Base-by-base conservation (phyloP, 2,888 invertebrate genomes). In the Dolichopus griseipennis region DNA sequence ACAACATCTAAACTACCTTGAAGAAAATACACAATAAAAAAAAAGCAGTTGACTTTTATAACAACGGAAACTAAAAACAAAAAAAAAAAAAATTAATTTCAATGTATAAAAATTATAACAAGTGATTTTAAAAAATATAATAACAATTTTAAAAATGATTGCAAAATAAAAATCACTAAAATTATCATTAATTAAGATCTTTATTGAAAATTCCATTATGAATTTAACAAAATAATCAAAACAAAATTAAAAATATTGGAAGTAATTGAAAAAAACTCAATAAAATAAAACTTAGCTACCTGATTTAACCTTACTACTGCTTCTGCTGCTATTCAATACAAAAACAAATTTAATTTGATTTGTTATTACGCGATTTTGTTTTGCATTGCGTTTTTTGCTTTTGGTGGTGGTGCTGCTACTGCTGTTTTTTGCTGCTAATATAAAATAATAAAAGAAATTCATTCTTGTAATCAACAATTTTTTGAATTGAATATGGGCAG, bases 201-300 rank as follows among this genome's bases (percentile, higher is more conserved):
- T 52, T 52, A 52, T 52, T 52, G n/a, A 52, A 52, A 52, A 52
- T 52, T 52, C 52, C 52, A 52, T 52, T 52, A 52, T 52, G 18
- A 52, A 52, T 52, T 12, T 12, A 52, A 52, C 18, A 52, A 43
- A 10, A 12, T 9, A 9, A 52, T 12, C 18, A n/a, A 15, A 52
- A 52, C 52, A 52, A 52, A 52, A 37, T 37, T 37, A 12, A 37
- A 37, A 37, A 37, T 7, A 41, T 6, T 41, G 9, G 41, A 41
- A 41, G 8, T 41, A 18, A 37, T 37, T 37, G 37, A 37, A 52
- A 41, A n/a, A 41, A 41, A 5, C 18, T 52, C 52, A 15, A 52
- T 52, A 12, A 52, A 52, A 52, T 18, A 52, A 52, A 52, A 9
- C 15, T 52, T 7, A 52, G 52, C 52, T 52, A 52, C 52, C n/a